Conservation (phyloP, 2,888 invertebrate genomes). For the Drosophila cognata region DNA sequence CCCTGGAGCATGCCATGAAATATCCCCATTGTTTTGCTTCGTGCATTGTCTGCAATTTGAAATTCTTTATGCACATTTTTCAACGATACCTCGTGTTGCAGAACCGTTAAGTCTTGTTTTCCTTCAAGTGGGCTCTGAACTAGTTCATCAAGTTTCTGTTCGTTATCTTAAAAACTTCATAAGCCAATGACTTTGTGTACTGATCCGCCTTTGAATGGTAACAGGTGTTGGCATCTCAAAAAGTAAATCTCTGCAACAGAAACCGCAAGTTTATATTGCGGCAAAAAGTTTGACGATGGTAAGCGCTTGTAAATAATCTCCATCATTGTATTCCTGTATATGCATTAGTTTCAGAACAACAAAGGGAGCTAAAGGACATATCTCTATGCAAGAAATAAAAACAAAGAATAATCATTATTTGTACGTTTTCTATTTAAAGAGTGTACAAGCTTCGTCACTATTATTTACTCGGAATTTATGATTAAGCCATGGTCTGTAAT, state of each 20-base stretch:
- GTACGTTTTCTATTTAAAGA: background rate
- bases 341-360: background rate
- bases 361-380: background rate
- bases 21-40: conserved; percentile 49
- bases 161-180: conserved; percentile 53
- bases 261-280: conserved; percentile 19
- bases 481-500: background rate
- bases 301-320: conserved; percentile 49
- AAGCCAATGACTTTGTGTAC: conserved; percentile 58
- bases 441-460: conserved; percentile 4
- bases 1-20: conserved; percentile 16
- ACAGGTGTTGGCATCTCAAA: conserved; percentile 67
- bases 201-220: conserved; percentile 67
- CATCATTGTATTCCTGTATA: conserved; percentile 25
- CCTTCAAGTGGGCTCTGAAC: conserved; percentile 39
- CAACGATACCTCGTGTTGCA: conserved; percentile 35
- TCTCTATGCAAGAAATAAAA: background rate
- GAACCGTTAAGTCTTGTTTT: conserved; percentile 38
- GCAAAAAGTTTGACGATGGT: conserved; percentile 41
- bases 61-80: conserved; percentile 6
- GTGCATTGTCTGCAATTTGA: conserved; percentile 19
- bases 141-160: conserved; percentile 42
- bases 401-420: background rate
- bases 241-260: conserved; percentile 29
- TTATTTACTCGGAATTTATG: background rate